Percentiles rank a stretch among this genome's conserved stretches.
Evolutionary conservation across 2,797 vertebrate genomes (phyloP).

Genomic region (Thunnus albacares): DNA sequence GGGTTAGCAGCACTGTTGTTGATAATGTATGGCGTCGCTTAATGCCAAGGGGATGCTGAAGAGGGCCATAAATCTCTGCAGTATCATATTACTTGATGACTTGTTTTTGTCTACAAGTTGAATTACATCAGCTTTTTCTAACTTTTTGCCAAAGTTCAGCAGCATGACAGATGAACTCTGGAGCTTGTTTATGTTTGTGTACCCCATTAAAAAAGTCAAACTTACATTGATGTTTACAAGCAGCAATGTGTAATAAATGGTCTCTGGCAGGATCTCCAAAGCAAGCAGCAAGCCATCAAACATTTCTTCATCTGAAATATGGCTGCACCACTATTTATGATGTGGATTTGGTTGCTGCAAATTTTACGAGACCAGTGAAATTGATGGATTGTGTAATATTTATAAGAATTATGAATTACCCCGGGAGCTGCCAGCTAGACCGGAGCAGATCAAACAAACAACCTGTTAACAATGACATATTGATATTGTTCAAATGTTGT

Average conservation of each 20-base stretch:
- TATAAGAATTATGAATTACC: constrained; percentile 72
- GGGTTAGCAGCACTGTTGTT: constrained; percentile 11
- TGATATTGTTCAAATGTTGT: constrained; percentile 48
- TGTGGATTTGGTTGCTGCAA: constrained; percentile 66
- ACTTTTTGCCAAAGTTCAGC: constrained; percentile 51
- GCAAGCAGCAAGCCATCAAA: constrained; percentile 51
- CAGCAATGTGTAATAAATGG: constrained; percentile 66
- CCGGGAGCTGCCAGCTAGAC: constrained; percentile 44
- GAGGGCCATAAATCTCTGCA: constrained; percentile 14
- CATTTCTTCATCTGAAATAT: constrained; percentile 65
- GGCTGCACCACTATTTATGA: constrained; percentile 59
- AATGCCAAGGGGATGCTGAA: no score
- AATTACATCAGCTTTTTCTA: constrained; percentile 42
- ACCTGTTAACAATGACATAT: constrained; percentile 55
- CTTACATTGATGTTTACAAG: constrained; percentile 66
- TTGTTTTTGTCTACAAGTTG: constrained; percentile 47
- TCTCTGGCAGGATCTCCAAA: constrained; percentile 60
- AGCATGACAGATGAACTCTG: constrained; percentile 44
- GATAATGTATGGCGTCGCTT: not conserved
- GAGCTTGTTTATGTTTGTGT: constrained; percentile 53
- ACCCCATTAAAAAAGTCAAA: constrained; percentile 62
- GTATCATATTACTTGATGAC: constrained; percentile 23
- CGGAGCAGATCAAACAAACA: constrained; percentile 60
- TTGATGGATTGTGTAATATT: constrained; percentile 77
- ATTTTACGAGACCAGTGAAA: constrained; percentile 70